Base-by-base conservation (phyloP, 2,113 vertebrate species). In the Heliornis fulica region DNA sequence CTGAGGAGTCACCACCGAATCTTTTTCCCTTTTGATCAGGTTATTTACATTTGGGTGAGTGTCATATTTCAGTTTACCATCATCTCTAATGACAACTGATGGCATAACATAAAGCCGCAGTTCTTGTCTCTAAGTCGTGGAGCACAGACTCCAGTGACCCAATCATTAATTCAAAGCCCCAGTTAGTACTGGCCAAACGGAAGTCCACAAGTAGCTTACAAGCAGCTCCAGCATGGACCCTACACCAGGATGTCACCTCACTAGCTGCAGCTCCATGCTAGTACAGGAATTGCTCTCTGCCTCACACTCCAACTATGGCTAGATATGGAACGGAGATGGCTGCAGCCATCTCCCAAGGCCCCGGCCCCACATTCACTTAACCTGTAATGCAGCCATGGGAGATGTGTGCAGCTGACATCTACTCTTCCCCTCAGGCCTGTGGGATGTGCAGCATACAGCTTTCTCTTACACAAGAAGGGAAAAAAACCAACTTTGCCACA, bases 251-350 rank as follows among this genome's bases (percentile, higher is more conserved):
- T 16, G 7, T 28, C 19, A 34, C 63, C 54, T 5, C 8, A 48
- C 0, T 32, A 80, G 43, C 53, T 31, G 32, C n/a, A 74, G 50
- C 23, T 45, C 60, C 29, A 10, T 2, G 38, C 41, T n/a, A 43
- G 9, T 8, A n/a, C 38, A 46, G 53, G 32, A 83, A 34, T 3
- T 59, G 19, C 41, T 66, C 54, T 34, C 6, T 4, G 13, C 43
- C 74, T 11, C 66, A 54, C 57, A 28, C 28, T 36, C 26, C 36
- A 75, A 7, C 51, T 23, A n/a, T 3, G 13, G 32, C 43, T 22
- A 29, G 22, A n/a, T 10, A 28, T 1, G 16, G 57, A 57, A 59
- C 7, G 34, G 64, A 56, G 89, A 60, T 0, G 1, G 32, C 54
- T 82, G n/a, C 79, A 90, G 51, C 1, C 1, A 32, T n/a, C 18